These are phyloP conservation scores for Unio delphinus DNA, from an alignment of 2,888 invertebrate species.

Conservation along the genomic window DNA sequence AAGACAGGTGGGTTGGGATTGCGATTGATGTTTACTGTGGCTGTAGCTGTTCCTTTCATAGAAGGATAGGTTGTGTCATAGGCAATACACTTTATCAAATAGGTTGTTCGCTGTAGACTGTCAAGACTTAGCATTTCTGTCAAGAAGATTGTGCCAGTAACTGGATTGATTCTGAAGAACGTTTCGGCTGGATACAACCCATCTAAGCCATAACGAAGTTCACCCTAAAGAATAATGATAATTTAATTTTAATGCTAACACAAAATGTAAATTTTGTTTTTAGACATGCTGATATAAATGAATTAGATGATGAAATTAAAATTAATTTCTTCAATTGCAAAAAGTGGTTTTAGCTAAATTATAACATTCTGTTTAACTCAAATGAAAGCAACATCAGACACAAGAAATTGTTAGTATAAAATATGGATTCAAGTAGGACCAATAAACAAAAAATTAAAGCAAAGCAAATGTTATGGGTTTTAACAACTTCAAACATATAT, in stretches of 20 bases:
- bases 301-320: no score
- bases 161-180: conserved; percentile 51
- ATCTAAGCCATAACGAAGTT: conserved; percentile 48
- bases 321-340: no score
- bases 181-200: conserved; percentile 57
- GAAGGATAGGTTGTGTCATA: conserved; percentile 58
- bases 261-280: not conserved
- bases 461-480: no score
- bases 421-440: no score
- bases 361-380: no score
- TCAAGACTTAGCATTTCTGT: conserved; percentile 38
- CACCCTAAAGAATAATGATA: conserved; percentile 44
- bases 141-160: conserved; percentile 40
- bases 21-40: conserved; percentile 58
- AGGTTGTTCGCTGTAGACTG: conserved; percentile 32
- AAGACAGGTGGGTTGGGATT: conserved; percentile 61
- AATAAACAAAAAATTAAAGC: no score
- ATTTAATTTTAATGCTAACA: not conserved
- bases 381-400: no score
- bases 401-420: no score
- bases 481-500: no score
- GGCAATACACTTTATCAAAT: conserved; percentile 44
- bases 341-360: no score
- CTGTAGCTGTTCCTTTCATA: conserved; percentile 44
- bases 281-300: no score